A percentile compares a stretch with the other conserved stretches of the same genome.
Conservation (phyloP, 2,888 invertebrate species). For the Ichneumoninae sp. region DNA sequence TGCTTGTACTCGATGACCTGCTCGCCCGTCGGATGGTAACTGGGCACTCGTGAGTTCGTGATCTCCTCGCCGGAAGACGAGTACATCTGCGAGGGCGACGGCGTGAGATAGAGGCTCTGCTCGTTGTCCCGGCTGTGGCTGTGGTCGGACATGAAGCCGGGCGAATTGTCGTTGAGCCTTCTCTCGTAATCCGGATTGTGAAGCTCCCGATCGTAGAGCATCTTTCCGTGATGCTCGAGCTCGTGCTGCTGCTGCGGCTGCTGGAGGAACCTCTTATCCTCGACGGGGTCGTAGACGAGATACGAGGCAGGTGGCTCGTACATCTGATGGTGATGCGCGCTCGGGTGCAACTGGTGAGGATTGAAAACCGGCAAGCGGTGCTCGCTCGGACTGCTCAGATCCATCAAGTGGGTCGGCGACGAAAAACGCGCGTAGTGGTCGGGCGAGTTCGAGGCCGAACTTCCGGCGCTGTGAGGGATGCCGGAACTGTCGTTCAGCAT, state of each 20-base stretch:
- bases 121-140: conserved; percentile 78
- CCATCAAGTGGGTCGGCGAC: conserved; percentile 78
- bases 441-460: conserved; percentile 80
- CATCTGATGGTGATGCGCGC: conserved; percentile 67
- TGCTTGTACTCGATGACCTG: conserved; percentile 68
- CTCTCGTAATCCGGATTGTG: conserved; percentile 72
- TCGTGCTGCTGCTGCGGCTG: conserved; percentile 64
- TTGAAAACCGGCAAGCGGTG: conserved; percentile 72
- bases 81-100: conserved; percentile 72
- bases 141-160: conserved; percentile 77
- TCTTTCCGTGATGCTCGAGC: conserved; percentile 66
- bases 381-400: conserved; percentile 77
- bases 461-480: conserved; percentile 78
- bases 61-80: conserved; percentile 73
- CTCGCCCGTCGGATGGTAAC: conserved; percentile 62
- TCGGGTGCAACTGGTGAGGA: conserved; percentile 64
- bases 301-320: conserved; percentile 65
- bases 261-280: conserved; percentile 71
- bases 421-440: conserved; percentile 77
- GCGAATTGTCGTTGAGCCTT: conserved; percentile 73
- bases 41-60: conserved; percentile 53
- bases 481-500: conserved; percentile 78
- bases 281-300: conserved; percentile 73
- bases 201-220: conserved; percentile 70
- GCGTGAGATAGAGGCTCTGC: conserved; percentile 73